Evolutionary conservation across 2,888 invertebrate genomes (phyloP).

Genomic region (Mythimna loreyi): DNA sequence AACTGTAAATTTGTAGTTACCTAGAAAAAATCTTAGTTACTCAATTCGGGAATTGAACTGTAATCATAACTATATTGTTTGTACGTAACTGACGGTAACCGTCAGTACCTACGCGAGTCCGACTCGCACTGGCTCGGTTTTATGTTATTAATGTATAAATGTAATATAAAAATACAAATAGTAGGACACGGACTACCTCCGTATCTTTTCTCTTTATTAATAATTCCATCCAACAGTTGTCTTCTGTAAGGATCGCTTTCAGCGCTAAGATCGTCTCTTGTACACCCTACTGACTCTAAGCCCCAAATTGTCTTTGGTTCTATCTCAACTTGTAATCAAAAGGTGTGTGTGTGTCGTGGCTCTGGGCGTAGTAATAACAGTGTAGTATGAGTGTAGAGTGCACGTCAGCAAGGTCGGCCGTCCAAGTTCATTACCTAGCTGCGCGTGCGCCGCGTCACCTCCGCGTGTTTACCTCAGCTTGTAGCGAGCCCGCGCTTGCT

Average conservation of each 20-base stretch:
- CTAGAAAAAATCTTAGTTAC: too few relatives aligned
- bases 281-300: background rate
- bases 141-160: too few relatives aligned
- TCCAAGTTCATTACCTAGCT: conserved; percentile 48
- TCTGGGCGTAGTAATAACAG: conserved; percentile 1
- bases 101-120: too few relatives aligned
- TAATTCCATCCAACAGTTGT: background rate
- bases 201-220: background rate
- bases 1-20: too few relatives aligned
- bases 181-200: background rate
- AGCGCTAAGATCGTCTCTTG: background rate
- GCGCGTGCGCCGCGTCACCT: conserved; percentile 34
- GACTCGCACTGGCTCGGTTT: too few relatives aligned
- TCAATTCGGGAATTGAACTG: too few relatives aligned
- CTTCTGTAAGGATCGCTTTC: background rate
- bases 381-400: conserved; percentile 1
- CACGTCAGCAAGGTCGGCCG: conserved; percentile 34
- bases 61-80: too few relatives aligned
- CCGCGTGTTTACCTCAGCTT: conserved; percentile 34
- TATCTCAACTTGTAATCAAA: conserved; percentile 11
- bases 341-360: background rate
- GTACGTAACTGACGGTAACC: too few relatives aligned
- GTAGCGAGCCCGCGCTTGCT: conserved; percentile 4
- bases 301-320: background rate
- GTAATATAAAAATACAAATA: background rate